Evolutionary conservation across 2,888 invertebrate genomes (phyloP).

Genomic region (Nemapogon koenigi): DNA sequence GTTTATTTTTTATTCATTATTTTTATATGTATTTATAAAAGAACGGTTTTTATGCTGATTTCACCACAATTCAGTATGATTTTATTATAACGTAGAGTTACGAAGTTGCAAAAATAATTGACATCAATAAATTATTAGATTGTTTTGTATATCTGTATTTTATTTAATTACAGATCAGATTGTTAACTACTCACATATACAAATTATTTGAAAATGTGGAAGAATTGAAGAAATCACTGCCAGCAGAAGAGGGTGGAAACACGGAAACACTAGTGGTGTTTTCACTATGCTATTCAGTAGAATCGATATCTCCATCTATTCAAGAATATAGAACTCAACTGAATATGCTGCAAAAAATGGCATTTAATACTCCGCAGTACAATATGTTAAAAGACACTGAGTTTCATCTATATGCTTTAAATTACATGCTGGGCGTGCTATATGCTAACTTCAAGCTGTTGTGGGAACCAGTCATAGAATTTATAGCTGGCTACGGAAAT

Average conservation of each 20-base stretch:
- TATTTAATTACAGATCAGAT: slow-evolving; percentile 63
- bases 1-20: slow-evolving; percentile 11
- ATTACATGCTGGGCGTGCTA: slow-evolving; percentile 82
- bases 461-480: slow-evolving; percentile 83
- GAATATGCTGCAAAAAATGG: slow-evolving; percentile 74
- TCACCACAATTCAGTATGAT: too few relatives aligned
- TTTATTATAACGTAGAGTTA: too few relatives aligned
- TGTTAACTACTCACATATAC: slow-evolving; percentile 77
- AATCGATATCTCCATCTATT: slow-evolving; percentile 73
- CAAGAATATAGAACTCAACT: slow-evolving; percentile 83
- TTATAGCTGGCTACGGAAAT: slow-evolving; percentile 78
- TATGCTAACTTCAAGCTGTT: slow-evolving; percentile 88
- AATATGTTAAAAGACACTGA: slow-evolving; percentile 62
- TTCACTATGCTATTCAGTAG: slow-evolving; percentile 71
- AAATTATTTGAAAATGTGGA: slow-evolving; percentile 68
- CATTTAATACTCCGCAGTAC: slow-evolving; percentile 67
- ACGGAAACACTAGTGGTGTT: slow-evolving; percentile 67
- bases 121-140: too few relatives aligned
- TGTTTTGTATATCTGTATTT: too few relatives aligned
- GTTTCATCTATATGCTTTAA: slow-evolving; percentile 71
- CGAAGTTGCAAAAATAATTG: too few relatives aligned
- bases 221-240: slow-evolving; percentile 44
- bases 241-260: slow-evolving; percentile 31
- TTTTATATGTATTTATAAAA: background rate
- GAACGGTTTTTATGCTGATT: background rate